Evolutionary conservation across 2,113 vertebrate genomes (phyloP).

Genomic region (Notarius lentiginosus): DNA sequence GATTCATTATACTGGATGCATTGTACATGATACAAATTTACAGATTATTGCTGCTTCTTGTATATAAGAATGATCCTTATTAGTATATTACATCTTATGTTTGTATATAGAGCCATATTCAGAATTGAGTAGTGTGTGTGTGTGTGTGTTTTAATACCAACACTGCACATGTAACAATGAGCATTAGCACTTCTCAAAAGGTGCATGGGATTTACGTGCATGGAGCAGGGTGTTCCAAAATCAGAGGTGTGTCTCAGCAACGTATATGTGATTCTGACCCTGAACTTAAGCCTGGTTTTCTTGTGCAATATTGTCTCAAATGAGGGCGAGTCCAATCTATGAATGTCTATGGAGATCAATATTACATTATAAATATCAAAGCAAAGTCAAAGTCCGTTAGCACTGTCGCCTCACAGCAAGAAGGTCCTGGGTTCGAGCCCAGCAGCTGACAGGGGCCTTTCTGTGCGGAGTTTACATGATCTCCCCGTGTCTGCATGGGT

Average conservation of each 20-base stretch:
- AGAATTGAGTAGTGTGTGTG: not conserved
- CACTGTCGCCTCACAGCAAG: too few relatives aligned
- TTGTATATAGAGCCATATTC: not conserved
- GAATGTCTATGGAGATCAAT: not conserved
- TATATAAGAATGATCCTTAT: not conserved
- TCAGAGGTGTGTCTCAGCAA: not conserved
- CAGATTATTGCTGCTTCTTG: not conserved
- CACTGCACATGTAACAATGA: not conserved
- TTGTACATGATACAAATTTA: not conserved
- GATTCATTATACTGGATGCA: not conserved
- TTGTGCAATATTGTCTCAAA: not conserved
- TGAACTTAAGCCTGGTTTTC: not conserved
- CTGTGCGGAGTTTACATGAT: too few relatives aligned
- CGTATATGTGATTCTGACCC: not conserved
- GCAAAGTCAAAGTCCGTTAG: too few relatives aligned
- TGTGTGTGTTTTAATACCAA: too few relatives aligned
- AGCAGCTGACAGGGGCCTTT: too few relatives aligned
- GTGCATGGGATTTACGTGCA: not conserved
- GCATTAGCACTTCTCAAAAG: not conserved
- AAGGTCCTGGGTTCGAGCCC: too few relatives aligned
- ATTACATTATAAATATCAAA: not conserved
- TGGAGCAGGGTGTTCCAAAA: not conserved
- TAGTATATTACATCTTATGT: not conserved
- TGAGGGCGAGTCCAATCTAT: not conserved
- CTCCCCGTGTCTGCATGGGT: too few relatives aligned